Evolutionary conservation across 1,140 invertebrate genomes (phyloP), one percentile per base, ranked within the genome.

Genomic region (Cardiocondyla obscurior): DNA sequence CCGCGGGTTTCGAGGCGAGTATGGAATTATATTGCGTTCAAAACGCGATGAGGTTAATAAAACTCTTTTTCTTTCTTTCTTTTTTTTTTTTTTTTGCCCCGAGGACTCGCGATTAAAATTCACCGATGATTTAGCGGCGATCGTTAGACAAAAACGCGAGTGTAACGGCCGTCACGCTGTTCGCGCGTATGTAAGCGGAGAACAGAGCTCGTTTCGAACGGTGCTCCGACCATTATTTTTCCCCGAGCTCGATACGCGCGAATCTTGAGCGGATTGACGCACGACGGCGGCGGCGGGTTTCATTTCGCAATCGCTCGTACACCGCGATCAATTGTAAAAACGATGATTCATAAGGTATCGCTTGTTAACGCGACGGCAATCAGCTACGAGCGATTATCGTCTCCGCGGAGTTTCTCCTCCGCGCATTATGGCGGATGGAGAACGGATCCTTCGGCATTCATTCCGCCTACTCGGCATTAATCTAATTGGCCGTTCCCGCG

Each of bases 141-240:
- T 64, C 10, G 33, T 39, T 65, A 51, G 33, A 65, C 28, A 6
- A 53, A 53, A 36, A 33, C 8, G 42, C 36, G 55, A 53, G 44
- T 67, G 33, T 77, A 77, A 77, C 74, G 46, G 74, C 33, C 74
- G 74, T 77, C 46, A 77, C 74, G 74, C 46, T 42, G 62, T 51
- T 64, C 28, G 74, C 33, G n/a, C 62, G 22, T 46, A 10, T 42
- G 22, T 19, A 44, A 60, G 28, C 30, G 25, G 33, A 14, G 62
- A 79, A 67, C 74, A 33, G 33, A 28, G 74, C 42, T 79, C 19
- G 55, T 55, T 53, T 79, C 74, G 62, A 69, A 57, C 74, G 62
- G 62, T 79, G 46, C 7, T 30, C 33, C 62, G 62, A 16, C 39
- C 25, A 67, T 79, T 79, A 67, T 53, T 79, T 79, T 49, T 39